Evolutionary conservation across 2,888 invertebrate genomes (phyloP).

Genomic region (Cephus pulcher): DNA sequence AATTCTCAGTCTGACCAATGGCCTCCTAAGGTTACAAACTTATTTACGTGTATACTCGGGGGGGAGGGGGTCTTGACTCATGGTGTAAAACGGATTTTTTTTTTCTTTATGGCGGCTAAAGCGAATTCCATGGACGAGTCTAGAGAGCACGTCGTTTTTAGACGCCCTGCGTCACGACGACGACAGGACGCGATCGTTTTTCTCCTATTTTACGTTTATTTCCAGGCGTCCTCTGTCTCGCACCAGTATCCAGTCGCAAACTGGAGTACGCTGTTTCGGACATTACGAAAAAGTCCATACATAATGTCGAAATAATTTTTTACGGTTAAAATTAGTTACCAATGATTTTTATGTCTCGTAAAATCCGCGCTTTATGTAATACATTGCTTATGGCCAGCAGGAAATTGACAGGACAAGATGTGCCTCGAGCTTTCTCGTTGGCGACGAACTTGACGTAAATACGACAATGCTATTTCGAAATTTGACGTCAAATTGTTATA

Average conservation of each 20-base stretch:
- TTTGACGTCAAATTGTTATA: slow-evolving; percentile 6
- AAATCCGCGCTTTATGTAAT: not conserved
- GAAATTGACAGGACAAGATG: not conserved
- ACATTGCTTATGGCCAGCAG: not conserved
- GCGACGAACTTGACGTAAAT: slow-evolving; percentile 1
- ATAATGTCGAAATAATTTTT: not conserved
- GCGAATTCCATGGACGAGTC: not conserved
- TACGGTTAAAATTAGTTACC: not conserved
- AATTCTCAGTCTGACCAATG: not conserved
- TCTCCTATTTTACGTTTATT: not conserved
- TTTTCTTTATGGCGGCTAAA: not conserved
- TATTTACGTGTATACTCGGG: not conserved
- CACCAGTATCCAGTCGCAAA: not conserved
- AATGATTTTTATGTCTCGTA: not conserved
- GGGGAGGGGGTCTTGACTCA: not conserved
- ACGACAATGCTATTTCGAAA: not conserved
- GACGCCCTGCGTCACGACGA: not conserved
- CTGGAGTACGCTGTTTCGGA: not conserved
- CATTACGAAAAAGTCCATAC: too few relatives aligned
- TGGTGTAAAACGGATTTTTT: not conserved
- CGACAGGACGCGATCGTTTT: not conserved
- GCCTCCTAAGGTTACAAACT: not conserved
- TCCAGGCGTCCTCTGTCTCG: not conserved
- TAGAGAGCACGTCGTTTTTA: not conserved
- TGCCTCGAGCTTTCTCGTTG: not conserved